Base-by-base conservation (phyloP, 2,888 invertebrate genomes). In the Coenonympha glycerion region DNA sequence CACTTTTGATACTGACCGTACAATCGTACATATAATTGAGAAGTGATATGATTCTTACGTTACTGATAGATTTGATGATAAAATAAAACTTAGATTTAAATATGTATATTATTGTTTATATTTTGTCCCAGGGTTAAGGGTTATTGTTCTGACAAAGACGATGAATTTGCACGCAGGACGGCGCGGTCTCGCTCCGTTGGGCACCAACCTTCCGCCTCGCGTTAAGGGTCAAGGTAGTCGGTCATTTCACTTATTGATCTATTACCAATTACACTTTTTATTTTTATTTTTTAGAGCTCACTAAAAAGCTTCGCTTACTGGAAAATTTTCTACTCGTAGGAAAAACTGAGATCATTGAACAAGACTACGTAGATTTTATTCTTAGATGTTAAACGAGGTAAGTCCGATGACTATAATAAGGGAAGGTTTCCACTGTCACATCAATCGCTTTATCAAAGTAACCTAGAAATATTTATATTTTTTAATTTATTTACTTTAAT, bases 111-210 rank as follows among this genome's bases (percentile, higher is more conserved):
- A n/a, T n/a, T n/a, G n/a, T n/a, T n/a, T n/a, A n/a, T 33, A 48
- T 55, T 52, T 47, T 55, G 39, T 39, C 66, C 71, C 69, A 79
- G 74, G 78, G 79, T 62, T 68, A 81, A 76, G 66, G 65, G 65
- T 66, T 28, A 41, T 41, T 69, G 67, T 69, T 60, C 59, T 61
- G 63, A 62, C 84, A 86, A 87, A 85, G 85, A 84, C 86, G 79
- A 71, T 74, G 78, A 71, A 78, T 84, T 83, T 85, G 84, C 83
- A 81, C 82, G 83, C 82, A 81, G 81, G 82, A 64, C 54, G 55
- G 56, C 69, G 79, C n/a, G n/a, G n/a, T 75, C 72, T 62, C 77
- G 79, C 73, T 76, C 69, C 79, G 69, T 60, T 65, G 79, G 64
- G 52, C 81, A 64, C 72, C 62, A 70, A 68, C 69, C 86, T 87